These are phyloP conservation scores for Zapus hudsonius DNA, from an alignment of 2,113 vertebrate species.

Conservation along the genomic window DNA sequence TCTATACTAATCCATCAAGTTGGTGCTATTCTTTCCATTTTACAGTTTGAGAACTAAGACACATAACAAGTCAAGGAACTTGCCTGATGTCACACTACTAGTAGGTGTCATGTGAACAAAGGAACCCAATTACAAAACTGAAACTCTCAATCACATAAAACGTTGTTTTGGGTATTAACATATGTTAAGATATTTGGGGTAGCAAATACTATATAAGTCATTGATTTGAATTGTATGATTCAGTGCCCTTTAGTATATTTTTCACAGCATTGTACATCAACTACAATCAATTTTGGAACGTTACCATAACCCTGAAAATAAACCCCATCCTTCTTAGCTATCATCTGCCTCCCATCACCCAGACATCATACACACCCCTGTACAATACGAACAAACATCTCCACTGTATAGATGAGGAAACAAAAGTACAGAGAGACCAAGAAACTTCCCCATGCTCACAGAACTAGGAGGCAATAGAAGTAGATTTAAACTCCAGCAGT, in stretches of 20 bases:
- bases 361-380: neutral
- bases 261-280: neutral
- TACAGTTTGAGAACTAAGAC: neutral
- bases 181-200: neutral
- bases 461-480: neutral
- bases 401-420: neutral
- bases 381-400: no score
- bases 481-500: neutral
- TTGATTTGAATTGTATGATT: neutral
- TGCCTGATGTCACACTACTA: neutral
- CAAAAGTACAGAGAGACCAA: neutral
- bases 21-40: constrained; percentile 17
- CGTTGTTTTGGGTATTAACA: neutral
- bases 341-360: neutral
- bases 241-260: neutral
- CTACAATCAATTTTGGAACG: neutral
- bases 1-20: neutral
- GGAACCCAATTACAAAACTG: neutral
- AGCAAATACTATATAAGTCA: neutral
- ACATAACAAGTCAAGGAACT: neutral
- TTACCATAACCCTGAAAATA: neutral
- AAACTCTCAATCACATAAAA: neutral
- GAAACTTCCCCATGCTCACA: neutral
- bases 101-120: neutral
- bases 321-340: neutral